Percentiles rank a stretch among this genome's conserved stretches.
phyloP scores from a whole-genome alignment of 2,888 invertebrate species.

The Pseudococcus jackbeardsleyi region DNA sequence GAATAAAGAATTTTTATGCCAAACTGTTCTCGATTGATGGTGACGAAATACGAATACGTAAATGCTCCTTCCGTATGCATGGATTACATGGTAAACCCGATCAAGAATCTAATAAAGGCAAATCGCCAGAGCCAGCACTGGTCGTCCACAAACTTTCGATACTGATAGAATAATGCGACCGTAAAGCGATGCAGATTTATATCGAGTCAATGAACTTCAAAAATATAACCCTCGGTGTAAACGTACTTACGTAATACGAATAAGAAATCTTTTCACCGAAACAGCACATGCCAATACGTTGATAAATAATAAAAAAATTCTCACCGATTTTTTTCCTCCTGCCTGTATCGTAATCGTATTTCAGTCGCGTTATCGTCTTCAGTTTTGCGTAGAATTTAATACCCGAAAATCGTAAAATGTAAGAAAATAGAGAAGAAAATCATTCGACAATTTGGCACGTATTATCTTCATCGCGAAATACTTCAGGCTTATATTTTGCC shows the following conservation, averaged over 20 bases:
- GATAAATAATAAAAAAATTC: slow-evolving; percentile 48
- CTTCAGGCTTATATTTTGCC: not conserved
- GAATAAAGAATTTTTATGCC: slow-evolving; percentile 36
- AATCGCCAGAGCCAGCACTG: slow-evolving; percentile 54
- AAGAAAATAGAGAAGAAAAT: slow-evolving; percentile 43
- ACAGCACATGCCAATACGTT: slow-evolving; percentile 21
- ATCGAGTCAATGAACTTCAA: slow-evolving; percentile 45
- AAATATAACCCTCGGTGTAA: not conserved
- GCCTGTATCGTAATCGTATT: not conserved
- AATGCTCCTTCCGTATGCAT: not conserved
- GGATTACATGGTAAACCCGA: slow-evolving; percentile 43
- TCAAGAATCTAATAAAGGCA: slow-evolving; percentile 62
- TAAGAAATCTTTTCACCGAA: slow-evolving; percentile 7
- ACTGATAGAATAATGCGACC: slow-evolving; percentile 48
- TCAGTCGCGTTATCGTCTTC: not conserved
- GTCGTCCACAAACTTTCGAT: slow-evolving; percentile 20
- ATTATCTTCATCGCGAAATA: slow-evolving; percentile 11
- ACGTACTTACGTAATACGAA: not conserved
- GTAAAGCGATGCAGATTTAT: slow-evolving; percentile 40
- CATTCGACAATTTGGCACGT: slow-evolving; percentile 42
- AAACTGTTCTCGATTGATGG: slow-evolving; percentile 39
- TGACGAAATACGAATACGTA: slow-evolving; percentile 3
- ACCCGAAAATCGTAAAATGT: not conserved
- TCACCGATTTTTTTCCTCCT: not conserved
- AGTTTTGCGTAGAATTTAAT: not conserved